Percentiles rank a stretch among this genome's conserved stretches.
Conservation (phyloP, 2,888 invertebrate species). For the Eledone cirrhosa region DNA sequence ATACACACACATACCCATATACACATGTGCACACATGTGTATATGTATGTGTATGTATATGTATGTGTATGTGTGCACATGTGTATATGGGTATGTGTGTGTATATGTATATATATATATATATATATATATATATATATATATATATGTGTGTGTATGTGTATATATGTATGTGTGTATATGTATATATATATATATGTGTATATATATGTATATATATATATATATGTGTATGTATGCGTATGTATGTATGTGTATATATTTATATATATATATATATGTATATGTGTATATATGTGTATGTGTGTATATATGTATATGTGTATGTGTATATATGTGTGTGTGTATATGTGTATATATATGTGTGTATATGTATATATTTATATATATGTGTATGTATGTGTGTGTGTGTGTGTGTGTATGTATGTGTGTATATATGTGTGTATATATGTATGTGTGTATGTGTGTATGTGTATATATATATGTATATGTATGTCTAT, state of each 20-base stretch:
- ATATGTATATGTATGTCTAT: too few species aligned
- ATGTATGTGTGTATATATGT: too few species aligned
- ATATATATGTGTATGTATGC: neutral
- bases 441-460: too few species aligned
- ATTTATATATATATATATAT: neutral
- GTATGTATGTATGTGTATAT: neutral
- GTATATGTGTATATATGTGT: too few species aligned
- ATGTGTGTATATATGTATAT: too few species aligned
- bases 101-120: too few species aligned
- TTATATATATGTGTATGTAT: too few species aligned
- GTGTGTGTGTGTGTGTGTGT: too few species aligned
- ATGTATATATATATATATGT: neutral
- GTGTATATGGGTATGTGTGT: neutral
- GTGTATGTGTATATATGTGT: too few species aligned
- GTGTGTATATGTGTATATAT: too few species aligned
- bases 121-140: neutral
- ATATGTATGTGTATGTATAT: neutral
- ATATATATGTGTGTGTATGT: neutral
- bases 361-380: too few species aligned
- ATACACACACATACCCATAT: neutral
- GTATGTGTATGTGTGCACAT: neutral
- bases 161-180: neutral
- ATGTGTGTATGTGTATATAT: too few species aligned
- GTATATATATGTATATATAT: neutral
- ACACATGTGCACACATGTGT: neutral